Percentiles rank a stretch among this genome's conserved stretches.
Conservation (phyloP, 2,888 invertebrate genomes). For the Drosophila nigricruria region DNA sequence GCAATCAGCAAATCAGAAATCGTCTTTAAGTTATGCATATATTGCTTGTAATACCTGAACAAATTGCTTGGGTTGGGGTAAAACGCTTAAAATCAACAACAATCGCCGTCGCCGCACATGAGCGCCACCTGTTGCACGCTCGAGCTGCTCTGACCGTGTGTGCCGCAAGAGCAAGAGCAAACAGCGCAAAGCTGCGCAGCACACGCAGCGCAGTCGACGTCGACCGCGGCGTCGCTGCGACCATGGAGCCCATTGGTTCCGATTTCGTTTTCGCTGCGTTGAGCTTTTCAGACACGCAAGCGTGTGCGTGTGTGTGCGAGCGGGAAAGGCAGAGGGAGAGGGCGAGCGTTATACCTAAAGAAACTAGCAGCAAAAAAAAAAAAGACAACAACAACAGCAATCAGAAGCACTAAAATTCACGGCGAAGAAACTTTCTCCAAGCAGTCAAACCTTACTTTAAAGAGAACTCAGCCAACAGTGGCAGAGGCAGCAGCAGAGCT, state of each 20-base stretch:
- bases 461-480: constrained; percentile 56
- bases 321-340: constrained; percentile 16
- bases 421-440: constrained; percentile 73
- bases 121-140: constrained; percentile 73
- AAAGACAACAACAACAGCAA: constrained; percentile 31
- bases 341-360: constrained; percentile 37
- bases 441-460: constrained; percentile 50
- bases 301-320: constrained; percentile 40
- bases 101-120: constrained; percentile 32
- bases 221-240: constrained; percentile 25
- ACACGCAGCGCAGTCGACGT: constrained; percentile 25
- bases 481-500: neutral
- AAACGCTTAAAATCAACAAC: constrained; percentile 56
- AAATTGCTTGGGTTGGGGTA: constrained; percentile 48
- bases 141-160: constrained; percentile 70
- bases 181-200: constrained; percentile 2
- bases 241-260: constrained; percentile 52
- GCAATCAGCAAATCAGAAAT: constrained; percentile 56
- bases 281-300: constrained; percentile 55
- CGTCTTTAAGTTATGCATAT: constrained; percentile 52
- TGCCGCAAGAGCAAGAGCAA: constrained; percentile 43
- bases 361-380: constrained; percentile 27
- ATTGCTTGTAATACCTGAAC: constrained; percentile 43
- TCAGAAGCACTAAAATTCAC: constrained; percentile 57
- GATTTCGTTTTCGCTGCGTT: constrained; percentile 59